Evolutionary conservation across 1,140 invertebrate genomes (phyloP).

Genomic region (Trachymyrmex septentrionalis): DNA sequence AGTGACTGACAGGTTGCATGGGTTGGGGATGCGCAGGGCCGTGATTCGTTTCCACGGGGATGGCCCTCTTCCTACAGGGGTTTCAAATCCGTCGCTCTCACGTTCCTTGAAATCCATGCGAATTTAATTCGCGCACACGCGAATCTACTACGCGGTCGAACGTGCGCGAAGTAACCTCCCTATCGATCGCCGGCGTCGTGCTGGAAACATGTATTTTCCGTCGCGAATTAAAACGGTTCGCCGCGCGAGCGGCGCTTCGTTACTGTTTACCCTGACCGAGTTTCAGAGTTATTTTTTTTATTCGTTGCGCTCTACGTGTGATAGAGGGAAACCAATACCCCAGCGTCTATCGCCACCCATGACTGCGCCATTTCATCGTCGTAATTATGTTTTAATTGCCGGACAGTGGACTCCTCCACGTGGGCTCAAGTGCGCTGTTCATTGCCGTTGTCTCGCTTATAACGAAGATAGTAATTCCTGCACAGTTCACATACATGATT

Average conservation of each 20-base stretch:
- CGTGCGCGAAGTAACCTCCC: conserved; percentile 50
- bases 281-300: conserved; percentile 58
- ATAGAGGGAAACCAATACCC: conserved; percentile 26
- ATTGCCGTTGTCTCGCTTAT: not conserved
- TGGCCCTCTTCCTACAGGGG: not conserved
- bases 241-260: conserved; percentile 46
- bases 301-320: conserved; percentile 15
- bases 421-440: conserved; percentile 5
- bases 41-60: conserved; percentile 48
- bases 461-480: conserved; percentile 9
- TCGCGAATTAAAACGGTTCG: conserved; percentile 62
- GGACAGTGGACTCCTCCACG: conserved; percentile 6
- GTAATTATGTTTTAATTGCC: conserved; percentile 49
- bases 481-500: not conserved
- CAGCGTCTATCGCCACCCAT: conserved; percentile 8
- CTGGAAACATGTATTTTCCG: conserved; percentile 58
- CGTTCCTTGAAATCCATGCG: conserved; percentile 58
- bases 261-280: conserved; percentile 61
- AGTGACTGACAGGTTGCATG: conserved; percentile 66
- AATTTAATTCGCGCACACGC: conserved; percentile 58
- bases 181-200: conserved; percentile 49
- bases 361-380: conserved; percentile 21
- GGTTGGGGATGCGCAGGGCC: conserved; percentile 4
- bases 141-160: conserved; percentile 42
- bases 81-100: conserved; percentile 18